Percentiles rank a stretch among this genome's conserved stretches.
phyloP scores from a whole-genome alignment of 2,797 vertebrate genomes.

The Spea hammondii region DNA sequence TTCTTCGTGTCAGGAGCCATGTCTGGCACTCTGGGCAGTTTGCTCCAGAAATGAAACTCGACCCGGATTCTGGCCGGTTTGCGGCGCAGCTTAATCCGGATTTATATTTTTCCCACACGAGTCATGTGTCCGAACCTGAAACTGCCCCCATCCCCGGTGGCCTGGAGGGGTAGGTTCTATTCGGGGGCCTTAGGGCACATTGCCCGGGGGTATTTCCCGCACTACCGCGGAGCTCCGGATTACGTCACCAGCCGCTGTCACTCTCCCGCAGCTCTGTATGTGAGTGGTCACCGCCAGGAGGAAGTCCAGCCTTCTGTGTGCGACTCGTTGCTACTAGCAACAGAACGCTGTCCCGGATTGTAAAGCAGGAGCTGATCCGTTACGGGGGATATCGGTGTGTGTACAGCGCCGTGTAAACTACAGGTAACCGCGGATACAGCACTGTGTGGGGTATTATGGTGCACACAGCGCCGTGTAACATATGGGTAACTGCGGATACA shows the following conservation, averaged over 20 bases:
- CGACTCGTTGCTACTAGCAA: slow-evolving; percentile 32
- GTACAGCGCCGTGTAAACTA: background rate
- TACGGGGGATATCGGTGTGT: background rate
- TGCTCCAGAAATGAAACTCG: too few relatives aligned
- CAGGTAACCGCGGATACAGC: background rate
- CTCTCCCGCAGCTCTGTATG: background rate
- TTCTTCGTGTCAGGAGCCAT: too few relatives aligned
- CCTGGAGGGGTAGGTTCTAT: too few relatives aligned
- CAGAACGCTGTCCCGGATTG: slow-evolving; percentile 32
- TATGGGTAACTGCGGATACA: background rate
- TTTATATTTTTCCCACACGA: too few relatives aligned
- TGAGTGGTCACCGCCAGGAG: background rate
- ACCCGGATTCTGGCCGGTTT: too few relatives aligned
- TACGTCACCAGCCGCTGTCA: background rate
- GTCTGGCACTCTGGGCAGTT: too few relatives aligned
- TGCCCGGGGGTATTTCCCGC: too few relatives aligned
- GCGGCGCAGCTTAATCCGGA: too few relatives aligned
- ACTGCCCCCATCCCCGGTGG: too few relatives aligned
- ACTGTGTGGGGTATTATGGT: background rate
- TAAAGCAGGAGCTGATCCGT: background rate
- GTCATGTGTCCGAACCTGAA: too few relatives aligned
- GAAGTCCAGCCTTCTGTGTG: slow-evolving; percentile 13
- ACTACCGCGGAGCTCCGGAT: background rate
- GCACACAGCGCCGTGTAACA: background rate
- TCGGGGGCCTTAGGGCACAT: too few relatives aligned